Evolutionary conservation across 2,888 invertebrate genomes (phyloP).

Genomic region (Metacarcinus magister): DNA sequence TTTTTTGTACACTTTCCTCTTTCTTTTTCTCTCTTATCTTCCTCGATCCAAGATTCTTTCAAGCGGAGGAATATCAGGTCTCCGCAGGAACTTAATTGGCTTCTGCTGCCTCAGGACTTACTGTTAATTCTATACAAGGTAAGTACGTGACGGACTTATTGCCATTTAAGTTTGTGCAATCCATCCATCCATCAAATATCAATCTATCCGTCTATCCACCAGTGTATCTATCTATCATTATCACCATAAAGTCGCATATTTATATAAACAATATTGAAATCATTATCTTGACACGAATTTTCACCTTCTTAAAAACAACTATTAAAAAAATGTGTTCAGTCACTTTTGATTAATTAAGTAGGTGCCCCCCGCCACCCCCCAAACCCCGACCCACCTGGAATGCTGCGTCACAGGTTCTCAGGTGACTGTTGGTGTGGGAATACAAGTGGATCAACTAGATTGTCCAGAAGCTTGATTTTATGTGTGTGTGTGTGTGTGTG

Average conservation of each 20-base stretch:
- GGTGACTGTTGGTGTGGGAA: constrained; percentile 9
- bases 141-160: too few relatives aligned
- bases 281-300: neutral
- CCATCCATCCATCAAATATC: neutral
- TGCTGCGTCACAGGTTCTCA: neutral
- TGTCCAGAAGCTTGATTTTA: neutral
- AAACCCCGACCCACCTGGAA: neutral
- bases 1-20: neutral
- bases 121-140: neutral
- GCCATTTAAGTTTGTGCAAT: neutral
- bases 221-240: neutral
- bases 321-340: neutral
- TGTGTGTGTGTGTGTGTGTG: neutral
- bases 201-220: neutral
- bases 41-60: neutral
- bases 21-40: neutral
- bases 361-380: neutral
- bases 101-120: neutral
- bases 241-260: too few relatives aligned
- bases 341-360: neutral
- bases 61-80: neutral
- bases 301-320: neutral
- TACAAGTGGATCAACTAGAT: neutral
- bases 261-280: neutral
- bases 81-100: neutral